Conservation (phyloP, 2,888 invertebrate genomes). For the Stenchaetothrips biformis region DNA sequence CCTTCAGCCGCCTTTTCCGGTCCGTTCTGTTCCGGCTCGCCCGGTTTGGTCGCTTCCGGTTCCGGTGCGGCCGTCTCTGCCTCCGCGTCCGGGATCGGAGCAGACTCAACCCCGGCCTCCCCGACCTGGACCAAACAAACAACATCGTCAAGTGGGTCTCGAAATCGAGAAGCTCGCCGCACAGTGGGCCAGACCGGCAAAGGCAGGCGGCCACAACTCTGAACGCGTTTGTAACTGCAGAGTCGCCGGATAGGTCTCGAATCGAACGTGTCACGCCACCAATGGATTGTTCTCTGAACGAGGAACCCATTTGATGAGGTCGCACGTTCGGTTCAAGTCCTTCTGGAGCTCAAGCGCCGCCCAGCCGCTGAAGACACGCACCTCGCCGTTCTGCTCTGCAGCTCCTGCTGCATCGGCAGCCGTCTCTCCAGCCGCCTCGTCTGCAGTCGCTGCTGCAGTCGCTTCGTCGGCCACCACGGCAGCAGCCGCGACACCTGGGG, state of each 20-base stretch:
- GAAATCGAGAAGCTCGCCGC: too few species aligned
- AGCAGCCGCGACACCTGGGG: neutral
- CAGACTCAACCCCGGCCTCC: neutral
- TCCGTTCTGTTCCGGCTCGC: neutral
- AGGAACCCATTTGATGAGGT: too few species aligned
- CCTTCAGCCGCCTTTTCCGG: neutral
- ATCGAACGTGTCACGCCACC: too few species aligned
- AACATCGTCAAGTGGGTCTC: too few species aligned
- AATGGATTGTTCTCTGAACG: too few species aligned
- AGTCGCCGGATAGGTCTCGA: too few species aligned
- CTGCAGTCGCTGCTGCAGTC: neutral
- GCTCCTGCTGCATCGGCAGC: neutral
- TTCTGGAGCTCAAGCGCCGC: too few species aligned
- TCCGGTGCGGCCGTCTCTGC: neutral
- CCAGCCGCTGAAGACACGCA: too few species aligned
- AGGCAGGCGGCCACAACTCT: too few species aligned
- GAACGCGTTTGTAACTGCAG: too few species aligned
- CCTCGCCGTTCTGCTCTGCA: neutral
- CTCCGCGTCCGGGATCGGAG: neutral
- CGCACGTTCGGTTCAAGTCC: too few species aligned
- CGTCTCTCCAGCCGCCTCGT: neutral
- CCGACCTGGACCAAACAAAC: neutral
- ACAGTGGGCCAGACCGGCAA: too few species aligned
- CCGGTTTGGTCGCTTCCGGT: neutral
- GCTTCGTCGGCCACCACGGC: neutral